Conservation (phyloP, 2,797 vertebrate genomes). For the Aulostomus chinensis region DNA sequence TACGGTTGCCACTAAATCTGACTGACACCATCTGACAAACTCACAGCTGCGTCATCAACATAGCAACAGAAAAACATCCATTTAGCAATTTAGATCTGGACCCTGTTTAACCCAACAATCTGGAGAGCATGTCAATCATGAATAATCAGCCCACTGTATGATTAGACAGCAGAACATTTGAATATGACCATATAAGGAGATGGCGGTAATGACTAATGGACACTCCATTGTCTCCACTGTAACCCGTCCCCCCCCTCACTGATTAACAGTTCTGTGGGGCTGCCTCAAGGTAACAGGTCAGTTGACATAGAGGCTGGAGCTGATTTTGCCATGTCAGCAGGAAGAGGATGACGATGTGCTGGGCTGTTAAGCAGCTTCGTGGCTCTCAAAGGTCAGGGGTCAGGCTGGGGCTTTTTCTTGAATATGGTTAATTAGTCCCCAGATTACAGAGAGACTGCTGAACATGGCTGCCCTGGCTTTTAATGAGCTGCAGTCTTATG, state of each 20-base stretch:
- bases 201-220: too few species aligned
- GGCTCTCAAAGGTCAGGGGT: constrained; percentile 28
- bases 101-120: constrained; percentile 52
- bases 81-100: constrained; percentile 62
- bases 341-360: constrained; percentile 4
- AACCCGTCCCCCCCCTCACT: too few species aligned
- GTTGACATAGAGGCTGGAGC: not conserved
- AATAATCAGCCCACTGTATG: constrained; percentile 35
- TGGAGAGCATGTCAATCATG: constrained; percentile 58
- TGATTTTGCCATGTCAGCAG: constrained; percentile 39
- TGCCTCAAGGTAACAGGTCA: constrained; percentile 10
- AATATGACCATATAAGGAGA: constrained; percentile 16
- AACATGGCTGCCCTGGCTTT: constrained; percentile 53
- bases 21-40: constrained; percentile 46
- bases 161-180: constrained; percentile 27
- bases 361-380: constrained; percentile 45
- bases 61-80: constrained; percentile 44
- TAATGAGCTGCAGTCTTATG: constrained; percentile 66
- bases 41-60: constrained; percentile 47
- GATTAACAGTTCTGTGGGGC: constrained; percentile 32
- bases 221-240: too few species aligned
- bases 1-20: constrained; percentile 29
- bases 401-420: constrained; percentile 39
- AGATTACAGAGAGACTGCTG: constrained; percentile 64
- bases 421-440: constrained; percentile 77